Base-by-base conservation (phyloP, 2,797 vertebrate species). In the Pseudomugil tenellus region DNA sequence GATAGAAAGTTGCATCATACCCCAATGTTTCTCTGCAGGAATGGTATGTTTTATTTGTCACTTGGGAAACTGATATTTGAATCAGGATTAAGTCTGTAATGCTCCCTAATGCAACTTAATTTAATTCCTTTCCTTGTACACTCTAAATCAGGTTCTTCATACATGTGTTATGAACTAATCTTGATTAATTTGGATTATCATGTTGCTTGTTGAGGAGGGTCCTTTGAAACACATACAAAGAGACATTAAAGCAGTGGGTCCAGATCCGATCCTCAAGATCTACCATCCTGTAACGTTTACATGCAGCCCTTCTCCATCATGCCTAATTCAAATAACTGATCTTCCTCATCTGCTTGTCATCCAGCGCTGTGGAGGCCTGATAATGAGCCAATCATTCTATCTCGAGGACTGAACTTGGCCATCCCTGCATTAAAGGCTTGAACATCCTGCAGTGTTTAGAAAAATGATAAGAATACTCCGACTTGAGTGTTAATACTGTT, bases 1-100 rank as follows among this genome's bases (percentile, higher is more conserved):
- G 53, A 55, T 65, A 62, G 57, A 83, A 78, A 90, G 75, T 91
- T 77, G 61, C 29, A 67, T 41, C 74, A 73, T 21, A 71, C 80
- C 64, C 85, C 55, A 81, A 72, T 67, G 64, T 53, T 62, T 66
- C 17, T 0, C 39, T 41, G 58, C 12, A 28, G 63, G 43, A 48
- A 19, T 46, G 13, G 61, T 57, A 35, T 41, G 32, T 43, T 73
- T 72, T 72, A n/a, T 58, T 73, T 62, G 57, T 84, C 37, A 60
- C 19, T 61, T 19, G 34, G 34, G 43, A 59, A 46, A 58, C 67
- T 58, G 57, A 68, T 66, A 75, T 56, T 51, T 23, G 21, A 57
- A 67, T 52, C 53, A 23, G 63, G 62, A 74, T 75, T 77, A 67
- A 74, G 63, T 35, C 63, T 72, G 70, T 60, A 76, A 21, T 70